phyloP scores from a whole-genome alignment of 2,888 invertebrate species.

The Agriopis aurantiaria region DNA sequence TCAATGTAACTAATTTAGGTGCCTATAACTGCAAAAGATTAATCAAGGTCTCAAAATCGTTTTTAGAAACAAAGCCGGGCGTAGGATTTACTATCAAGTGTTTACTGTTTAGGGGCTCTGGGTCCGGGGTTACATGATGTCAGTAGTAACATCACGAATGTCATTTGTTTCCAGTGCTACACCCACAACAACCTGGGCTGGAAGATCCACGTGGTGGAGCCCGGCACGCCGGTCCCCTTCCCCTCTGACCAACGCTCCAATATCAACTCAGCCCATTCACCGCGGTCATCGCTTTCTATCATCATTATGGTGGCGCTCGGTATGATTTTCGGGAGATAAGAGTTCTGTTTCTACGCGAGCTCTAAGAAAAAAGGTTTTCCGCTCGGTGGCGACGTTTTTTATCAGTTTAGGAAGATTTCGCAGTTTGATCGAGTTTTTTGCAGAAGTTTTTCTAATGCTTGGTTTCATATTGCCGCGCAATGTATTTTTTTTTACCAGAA shows the following conservation, averaged over 20 bases:
- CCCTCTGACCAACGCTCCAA: conserved; percentile 62
- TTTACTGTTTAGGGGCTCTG: no score
- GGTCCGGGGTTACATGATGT: no score
- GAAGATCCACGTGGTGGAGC: conserved; percentile 95
- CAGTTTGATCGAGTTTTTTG: neutral
- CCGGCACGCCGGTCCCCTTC: conserved; percentile 81
- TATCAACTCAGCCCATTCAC: conserved; percentile 49
- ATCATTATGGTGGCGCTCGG: conserved; percentile 53
- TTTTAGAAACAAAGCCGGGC: no score
- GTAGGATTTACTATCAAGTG: no score
- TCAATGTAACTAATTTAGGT: no score
- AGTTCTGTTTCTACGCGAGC: conserved; percentile 53
- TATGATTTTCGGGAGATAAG: conserved; percentile 61
- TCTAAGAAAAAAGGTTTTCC: conserved; percentile 45
- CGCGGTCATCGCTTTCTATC: conserved; percentile 43
- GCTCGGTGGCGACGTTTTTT: conserved; percentile 37
- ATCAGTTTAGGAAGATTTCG: conserved; percentile 1
- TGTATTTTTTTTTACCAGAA: no score
- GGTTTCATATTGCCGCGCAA: conserved; percentile 10
- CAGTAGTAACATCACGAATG: neutral
- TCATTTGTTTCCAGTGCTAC: conserved; percentile 89
- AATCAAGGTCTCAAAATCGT: no score
- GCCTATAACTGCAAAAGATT: no score
- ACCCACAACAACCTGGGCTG: conserved; percentile 96
- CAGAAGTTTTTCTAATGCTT: neutral